A percentile compares a stretch with the other conserved stretches of the same genome.
phyloP scores from a whole-genome alignment of 2,888 invertebrate genomes.

The Venusia cambrica region DNA sequence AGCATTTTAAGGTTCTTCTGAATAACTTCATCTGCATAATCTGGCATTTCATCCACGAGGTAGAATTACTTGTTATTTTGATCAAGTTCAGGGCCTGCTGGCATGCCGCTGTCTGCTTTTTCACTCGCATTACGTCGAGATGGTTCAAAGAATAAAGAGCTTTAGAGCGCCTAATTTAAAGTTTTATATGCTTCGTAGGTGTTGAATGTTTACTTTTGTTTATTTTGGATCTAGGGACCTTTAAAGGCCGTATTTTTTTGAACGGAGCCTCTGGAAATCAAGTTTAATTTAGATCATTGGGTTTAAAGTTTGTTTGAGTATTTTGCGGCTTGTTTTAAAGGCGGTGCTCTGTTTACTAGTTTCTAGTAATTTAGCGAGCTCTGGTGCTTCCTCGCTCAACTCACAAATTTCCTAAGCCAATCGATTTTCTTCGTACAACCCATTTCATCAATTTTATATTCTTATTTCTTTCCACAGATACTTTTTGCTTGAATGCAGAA shows the following conservation, averaged over 20 bases:
- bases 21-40: too few species aligned
- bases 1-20: conserved; percentile 5
- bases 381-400: too few species aligned
- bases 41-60: too few species aligned
- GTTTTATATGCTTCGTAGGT: conserved; percentile 35
- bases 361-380: conserved; percentile 28
- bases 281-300: conserved; percentile 53
- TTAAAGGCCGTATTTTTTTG: conserved; percentile 56
- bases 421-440: too few species aligned
- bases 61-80: conserved; percentile 36
- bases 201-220: conserved; percentile 33
- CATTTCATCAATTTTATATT: too few species aligned
- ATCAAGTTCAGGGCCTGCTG: conserved; percentile 49
- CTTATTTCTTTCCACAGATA: too few species aligned
- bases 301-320: conserved; percentile 39
- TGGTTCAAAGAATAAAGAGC: conserved; percentile 26
- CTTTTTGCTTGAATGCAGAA: too few species aligned
- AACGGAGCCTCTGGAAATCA: conserved; percentile 52
- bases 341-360: conserved; percentile 45
- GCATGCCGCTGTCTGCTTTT: conserved; percentile 41
- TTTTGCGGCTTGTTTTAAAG: conserved; percentile 47
- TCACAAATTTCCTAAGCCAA: too few species aligned
- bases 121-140: conserved; percentile 28
- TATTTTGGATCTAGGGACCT: conserved; percentile 56
- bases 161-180: conserved; percentile 31